Base-by-base conservation (phyloP, 92 coral and sea anemone species). In the Phymanthus crucifer region DNA sequence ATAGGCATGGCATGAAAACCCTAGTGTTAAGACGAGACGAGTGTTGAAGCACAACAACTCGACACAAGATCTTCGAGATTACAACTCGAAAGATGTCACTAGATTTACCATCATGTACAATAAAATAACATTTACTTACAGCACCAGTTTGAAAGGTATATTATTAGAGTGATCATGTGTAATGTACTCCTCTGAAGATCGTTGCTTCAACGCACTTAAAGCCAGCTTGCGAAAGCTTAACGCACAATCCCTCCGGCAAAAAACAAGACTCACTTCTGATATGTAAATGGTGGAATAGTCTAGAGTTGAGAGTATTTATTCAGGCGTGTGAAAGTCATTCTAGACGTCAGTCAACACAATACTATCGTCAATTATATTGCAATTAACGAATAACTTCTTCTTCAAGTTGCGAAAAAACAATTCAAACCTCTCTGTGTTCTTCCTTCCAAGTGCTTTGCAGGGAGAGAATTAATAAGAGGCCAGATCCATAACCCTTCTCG, bases 201-300 rank as follows among this genome's bases (percentile, higher is more conserved):
- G 17, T 61, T 5, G 23, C 33, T 61, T 27, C 52, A 18, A 71
- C n/a, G n/a, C 76, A 36, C 48, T 71, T 38, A 37, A 38, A 26
- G 40, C 21, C 32, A 36, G 23, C 54, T 1, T 37, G 9, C 7
- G 47, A 2, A 8, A 1, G 3, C 66, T 57, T 57, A 6, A 3
- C 6, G 66, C 24, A 27, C 1, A 65, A 35, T 2, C 71, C 72
- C 64, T 64, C 1, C 24, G 72, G 81, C 81, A n/a, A n/a, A 64
- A 64, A 61, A 61, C 45, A 54, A 71, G 46, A 50, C 46, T 61
- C 16, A 34, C 19, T 64, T 6, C 37, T 40, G 75, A 37, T 79
- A 79, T 79, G 83, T 40, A 45, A 79, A 79, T 79, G 83, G 31
- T 69, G 52, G 83, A 79, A 79, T 47, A 79, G 50, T 79, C 83